Base-by-base conservation (phyloP, 2,797 vertebrate genomes). In the Myoxocephalus aenaeus region DNA sequence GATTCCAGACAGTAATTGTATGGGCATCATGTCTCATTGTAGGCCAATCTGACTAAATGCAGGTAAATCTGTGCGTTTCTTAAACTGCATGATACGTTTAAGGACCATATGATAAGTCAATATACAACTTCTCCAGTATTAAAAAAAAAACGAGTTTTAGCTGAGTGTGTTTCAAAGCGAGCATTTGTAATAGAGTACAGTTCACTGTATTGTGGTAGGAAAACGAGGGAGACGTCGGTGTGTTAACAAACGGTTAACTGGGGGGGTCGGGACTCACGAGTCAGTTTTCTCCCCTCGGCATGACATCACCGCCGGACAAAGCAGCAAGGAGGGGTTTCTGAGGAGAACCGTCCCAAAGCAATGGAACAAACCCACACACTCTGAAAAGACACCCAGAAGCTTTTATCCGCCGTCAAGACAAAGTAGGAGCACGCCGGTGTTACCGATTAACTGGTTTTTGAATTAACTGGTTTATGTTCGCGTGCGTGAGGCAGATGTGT, bases 241-340 rank as follows among this genome's bases (percentile, higher is more conserved):
- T 9, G 81, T 50, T 46, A 72, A 86, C 18, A 87, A 89, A 90
- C 7, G 40, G 89, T 91, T 90, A 92, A 92, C 7, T 1, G n/a
- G 48, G 77, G 84, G 77, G 84, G 82, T 87, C 86, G 83, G 66
- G 46, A 71, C 75, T 63, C 27, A 27, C 17, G 22, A 72, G 75
- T 44, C 69, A 69, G 29, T 40, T 17, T 53, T 46, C 75, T 63
- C 72, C 75, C 71, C 77, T 56, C 75, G 22, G 59, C 0, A 87
- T 93, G 93, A 94, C 93, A 83, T 94, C 93, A 93, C 82, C 40
- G 75, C 86, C 84, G 92, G 93, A 92, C 93, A 89, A 90, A 91
- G 89, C 88, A 82, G 82, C 73, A 83, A 94, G 94, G 95, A 93
- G 94, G 93, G 95, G 94, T 93, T 91, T 84, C 79, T 75, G 54